Conservation (phyloP, 2,113 vertebrate species). For the Oryzias melastigma region DNA sequence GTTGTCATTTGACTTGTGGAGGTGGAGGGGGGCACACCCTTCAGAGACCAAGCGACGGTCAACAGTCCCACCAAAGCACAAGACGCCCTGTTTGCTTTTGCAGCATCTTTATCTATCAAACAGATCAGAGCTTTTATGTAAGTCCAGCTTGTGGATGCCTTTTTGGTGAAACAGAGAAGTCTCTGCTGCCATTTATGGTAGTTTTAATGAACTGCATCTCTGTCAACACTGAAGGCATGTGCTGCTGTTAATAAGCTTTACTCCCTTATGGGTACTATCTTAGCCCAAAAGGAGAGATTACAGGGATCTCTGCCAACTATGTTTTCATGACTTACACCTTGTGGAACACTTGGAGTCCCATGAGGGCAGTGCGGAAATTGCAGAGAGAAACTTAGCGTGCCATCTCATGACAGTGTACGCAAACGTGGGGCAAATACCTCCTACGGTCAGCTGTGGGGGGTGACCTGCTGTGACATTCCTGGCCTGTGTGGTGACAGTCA, state of each 20-base stretch:
- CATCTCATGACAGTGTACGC: slow-evolving; percentile 17
- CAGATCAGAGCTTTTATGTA: slow-evolving; percentile 43
- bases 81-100: slow-evolving; percentile 40
- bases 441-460: slow-evolving; percentile 65
- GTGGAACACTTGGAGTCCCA: slow-evolving; percentile 22
- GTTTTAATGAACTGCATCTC: slow-evolving; percentile 38
- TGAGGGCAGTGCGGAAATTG: slow-evolving; percentile 20
- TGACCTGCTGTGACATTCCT: slow-evolving; percentile 68
- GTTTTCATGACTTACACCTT: slow-evolving; percentile 44
- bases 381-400: slow-evolving; percentile 11
- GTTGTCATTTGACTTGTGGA: slow-evolving; percentile 41
- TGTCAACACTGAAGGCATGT: slow-evolving; percentile 42
- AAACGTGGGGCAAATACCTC: slow-evolving; percentile 39
- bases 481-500: slow-evolving; percentile 52
- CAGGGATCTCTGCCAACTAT: slow-evolving; percentile 32
- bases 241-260: slow-evolving; percentile 42
- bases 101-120: slow-evolving; percentile 44
- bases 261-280: slow-evolving; percentile 38
- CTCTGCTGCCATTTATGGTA: slow-evolving; percentile 61
- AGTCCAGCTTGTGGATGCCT: slow-evolving; percentile 3
- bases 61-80: slow-evolving; percentile 18
- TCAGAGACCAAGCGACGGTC: slow-evolving; percentile 9
- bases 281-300: slow-evolving; percentile 36
- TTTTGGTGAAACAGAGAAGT: slow-evolving; percentile 30
- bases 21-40: slow-evolving; percentile 34